Conservation (phyloP, 2,113 vertebrate genomes). For the Paramormyrops kingsleyae region DNA sequence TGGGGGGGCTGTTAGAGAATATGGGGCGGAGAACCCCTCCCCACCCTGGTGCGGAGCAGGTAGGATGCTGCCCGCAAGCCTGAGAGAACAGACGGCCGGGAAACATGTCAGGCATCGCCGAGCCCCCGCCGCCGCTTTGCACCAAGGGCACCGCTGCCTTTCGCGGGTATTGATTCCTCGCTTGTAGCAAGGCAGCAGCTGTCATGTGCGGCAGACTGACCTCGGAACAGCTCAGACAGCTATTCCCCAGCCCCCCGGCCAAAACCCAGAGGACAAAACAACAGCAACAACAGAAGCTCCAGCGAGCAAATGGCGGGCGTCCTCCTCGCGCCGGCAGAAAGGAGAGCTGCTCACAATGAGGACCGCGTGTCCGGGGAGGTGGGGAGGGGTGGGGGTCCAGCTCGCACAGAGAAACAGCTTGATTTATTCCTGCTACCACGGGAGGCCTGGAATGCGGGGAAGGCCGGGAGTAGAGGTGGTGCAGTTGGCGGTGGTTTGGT, state of each 20-base stretch:
- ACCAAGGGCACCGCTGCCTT: constrained; percentile 95
- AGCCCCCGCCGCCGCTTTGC: constrained; percentile 87
- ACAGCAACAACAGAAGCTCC: constrained; percentile 47
- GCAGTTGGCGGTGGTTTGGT: background rate
- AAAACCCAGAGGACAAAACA: constrained; percentile 67
- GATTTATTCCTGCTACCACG: constrained; percentile 45
- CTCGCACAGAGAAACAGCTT: constrained; percentile 71
- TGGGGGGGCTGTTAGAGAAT: background rate
- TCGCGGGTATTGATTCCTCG: constrained; percentile 99
- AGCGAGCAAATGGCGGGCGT: constrained; percentile 65
- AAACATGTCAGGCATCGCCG: constrained; percentile 90
- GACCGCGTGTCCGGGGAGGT: constrained; percentile 43
- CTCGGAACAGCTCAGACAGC: constrained; percentile 87
- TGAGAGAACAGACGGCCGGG: constrained; percentile 69
- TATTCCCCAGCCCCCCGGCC: constrained; percentile 73
- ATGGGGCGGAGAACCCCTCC: background rate
- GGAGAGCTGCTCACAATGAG: constrained; percentile 42
- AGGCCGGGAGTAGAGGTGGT: background rate
- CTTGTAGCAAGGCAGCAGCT: constrained; percentile 97
- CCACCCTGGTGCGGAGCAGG: constrained; percentile 61
- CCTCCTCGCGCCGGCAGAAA: constrained; percentile 59
- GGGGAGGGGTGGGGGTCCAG: background rate
- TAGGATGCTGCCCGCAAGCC: constrained; percentile 68
- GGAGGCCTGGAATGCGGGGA: background rate
- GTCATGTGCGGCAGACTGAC: constrained; percentile 93